Evolutionary conservation across 2,797 vertebrate species (phyloP).

Genomic region (Lagorchestes hirsutus): DNA sequence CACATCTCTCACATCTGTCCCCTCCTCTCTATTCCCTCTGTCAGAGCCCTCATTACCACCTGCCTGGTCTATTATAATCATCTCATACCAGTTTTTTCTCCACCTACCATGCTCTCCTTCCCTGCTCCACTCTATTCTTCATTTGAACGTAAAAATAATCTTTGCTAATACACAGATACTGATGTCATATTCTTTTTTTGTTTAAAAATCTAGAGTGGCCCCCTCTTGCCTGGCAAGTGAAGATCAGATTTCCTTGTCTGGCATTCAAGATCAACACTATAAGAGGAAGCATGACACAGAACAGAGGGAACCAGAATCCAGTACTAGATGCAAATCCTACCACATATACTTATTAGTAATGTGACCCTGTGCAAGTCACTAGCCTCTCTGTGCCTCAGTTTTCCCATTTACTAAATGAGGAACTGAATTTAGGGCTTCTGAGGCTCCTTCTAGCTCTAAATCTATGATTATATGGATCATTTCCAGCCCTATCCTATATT

Average conservation of each 20-base stretch:
- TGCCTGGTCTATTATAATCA: background rate
- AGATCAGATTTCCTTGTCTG: background rate
- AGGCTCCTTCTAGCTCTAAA: background rate
- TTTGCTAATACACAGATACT: background rate
- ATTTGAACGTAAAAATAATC: background rate
- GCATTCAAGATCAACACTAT: background rate
- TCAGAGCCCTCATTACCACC: background rate
- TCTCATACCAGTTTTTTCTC: background rate
- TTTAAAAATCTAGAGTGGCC: background rate
- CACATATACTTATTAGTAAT: background rate
- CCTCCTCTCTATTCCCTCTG: background rate
- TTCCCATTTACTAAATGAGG: background rate
- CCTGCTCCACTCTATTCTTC: background rate
- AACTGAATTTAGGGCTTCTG: background rate
- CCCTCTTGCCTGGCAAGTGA: background rate
- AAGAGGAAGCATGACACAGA: background rate
- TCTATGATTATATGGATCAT: too few relatives aligned
- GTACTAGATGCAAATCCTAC: background rate
- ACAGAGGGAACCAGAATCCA: background rate
- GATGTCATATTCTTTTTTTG: background rate
- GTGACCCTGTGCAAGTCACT: background rate
- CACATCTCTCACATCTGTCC: background rate
- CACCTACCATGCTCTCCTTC: background rate
- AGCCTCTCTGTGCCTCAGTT: background rate
- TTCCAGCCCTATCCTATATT: background rate